These are phyloP conservation scores for Scyliorhinus canicula DNA, from an alignment of 2,797 vertebrate species.

Conservation along the genomic window DNA sequence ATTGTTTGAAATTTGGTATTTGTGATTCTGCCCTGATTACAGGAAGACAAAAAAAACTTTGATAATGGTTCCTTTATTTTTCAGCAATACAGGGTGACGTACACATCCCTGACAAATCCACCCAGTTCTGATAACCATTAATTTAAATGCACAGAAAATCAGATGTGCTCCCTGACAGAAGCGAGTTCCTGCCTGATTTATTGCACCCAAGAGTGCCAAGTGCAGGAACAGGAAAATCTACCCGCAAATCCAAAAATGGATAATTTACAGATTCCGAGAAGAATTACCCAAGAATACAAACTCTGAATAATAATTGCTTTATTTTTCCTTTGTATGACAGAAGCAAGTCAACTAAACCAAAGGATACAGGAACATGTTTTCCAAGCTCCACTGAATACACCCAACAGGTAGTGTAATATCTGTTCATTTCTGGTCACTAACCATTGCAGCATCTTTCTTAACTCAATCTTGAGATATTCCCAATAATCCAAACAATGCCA, in stretches of 20 bases:
- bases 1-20: too few relatives aligned
- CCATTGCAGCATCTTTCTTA: background rate
- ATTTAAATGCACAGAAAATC: background rate
- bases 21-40: too few relatives aligned
- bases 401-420: slow-evolving; percentile 49
- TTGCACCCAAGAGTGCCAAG: background rate
- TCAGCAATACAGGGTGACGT: too few relatives aligned
- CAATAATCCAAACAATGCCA: background rate
- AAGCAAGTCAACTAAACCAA: slow-evolving; percentile 80
- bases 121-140: background rate
- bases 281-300: background rate
- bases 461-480: background rate
- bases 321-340: slow-evolving; percentile 54
- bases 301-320: background rate
- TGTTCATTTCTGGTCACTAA: background rate
- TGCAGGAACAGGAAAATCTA: slow-evolving; percentile 2
- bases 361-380: slow-evolving; percentile 74
- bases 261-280: background rate
- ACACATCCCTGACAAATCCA: background rate
- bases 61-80: too few relatives aligned
- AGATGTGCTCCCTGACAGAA: background rate
- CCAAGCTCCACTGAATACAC: slow-evolving; percentile 69
- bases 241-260: background rate
- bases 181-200: too few relatives aligned
- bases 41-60: too few relatives aligned